Conservation (phyloP, 1,140 invertebrate species). For the Aphidius ervi region DNA sequence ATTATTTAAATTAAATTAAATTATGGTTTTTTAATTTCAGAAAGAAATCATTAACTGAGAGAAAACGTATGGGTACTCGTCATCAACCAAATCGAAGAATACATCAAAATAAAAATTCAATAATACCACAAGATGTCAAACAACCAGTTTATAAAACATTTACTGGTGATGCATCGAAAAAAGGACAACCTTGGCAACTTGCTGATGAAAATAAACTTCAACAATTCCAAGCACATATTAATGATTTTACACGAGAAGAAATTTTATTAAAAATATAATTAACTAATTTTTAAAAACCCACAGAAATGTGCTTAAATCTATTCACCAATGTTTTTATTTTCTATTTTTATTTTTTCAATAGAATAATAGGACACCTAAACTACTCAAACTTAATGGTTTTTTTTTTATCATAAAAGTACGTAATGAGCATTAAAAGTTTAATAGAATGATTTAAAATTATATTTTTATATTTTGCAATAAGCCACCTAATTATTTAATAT, state of each 20-base stretch:
- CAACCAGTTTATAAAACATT: constrained; percentile 27
- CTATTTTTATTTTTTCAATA: constrained; percentile 13
- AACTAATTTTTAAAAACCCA: neutral
- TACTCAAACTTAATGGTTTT: too few species aligned
- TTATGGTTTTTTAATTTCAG: neutral
- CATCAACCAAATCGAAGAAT: constrained; percentile 30
- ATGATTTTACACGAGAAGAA: constrained; percentile 39
- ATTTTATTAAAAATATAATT: constrained; percentile 39
- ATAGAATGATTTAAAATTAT: constrained; percentile 10
- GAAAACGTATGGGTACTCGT: constrained; percentile 24
- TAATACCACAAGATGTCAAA: constrained; percentile 25
- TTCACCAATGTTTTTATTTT: constrained; percentile 13
- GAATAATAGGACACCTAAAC: neutral
- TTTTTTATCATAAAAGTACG: too few species aligned
- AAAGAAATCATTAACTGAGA: neutral
- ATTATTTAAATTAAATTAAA: neutral
- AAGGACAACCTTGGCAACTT: constrained; percentile 25
- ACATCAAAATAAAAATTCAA: constrained; percentile 13
- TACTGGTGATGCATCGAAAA: constrained; percentile 25
- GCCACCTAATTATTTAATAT: neutral
- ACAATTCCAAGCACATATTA: constrained; percentile 34
- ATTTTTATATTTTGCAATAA: constrained; percentile 7
- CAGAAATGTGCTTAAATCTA: constrained; percentile 16
- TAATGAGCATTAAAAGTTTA: neutral
- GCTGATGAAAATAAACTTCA: constrained; percentile 27